A percentile compares a stretch with the other conserved stretches of the same genome.
Conservation (phyloP, 2,888 invertebrate species). For the Heteropelma amictum region DNA sequence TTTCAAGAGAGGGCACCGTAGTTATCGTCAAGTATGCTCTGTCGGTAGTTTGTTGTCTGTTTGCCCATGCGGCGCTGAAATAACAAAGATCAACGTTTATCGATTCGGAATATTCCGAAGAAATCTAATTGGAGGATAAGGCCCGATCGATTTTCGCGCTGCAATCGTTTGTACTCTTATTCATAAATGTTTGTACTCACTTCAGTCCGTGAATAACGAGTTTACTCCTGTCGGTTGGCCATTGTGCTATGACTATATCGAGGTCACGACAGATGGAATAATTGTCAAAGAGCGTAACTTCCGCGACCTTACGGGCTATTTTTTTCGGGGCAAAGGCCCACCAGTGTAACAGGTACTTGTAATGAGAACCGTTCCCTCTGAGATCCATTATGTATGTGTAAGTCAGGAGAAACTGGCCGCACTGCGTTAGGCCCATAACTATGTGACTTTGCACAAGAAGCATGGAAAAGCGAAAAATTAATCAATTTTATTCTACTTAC, state of each 20-base stretch:
- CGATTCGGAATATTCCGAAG: not conserved
- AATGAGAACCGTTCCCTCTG: constrained; percentile 80
- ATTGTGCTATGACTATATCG: constrained; percentile 85
- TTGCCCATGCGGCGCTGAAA: constrained; percentile 69
- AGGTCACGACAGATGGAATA: constrained; percentile 79
- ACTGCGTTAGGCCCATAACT: constrained; percentile 96
- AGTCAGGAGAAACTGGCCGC: constrained; percentile 94
- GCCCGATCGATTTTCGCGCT: not conserved
- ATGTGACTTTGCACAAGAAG: constrained; percentile 84
- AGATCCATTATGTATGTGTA: constrained; percentile 84
- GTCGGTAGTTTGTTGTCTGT: constrained; percentile 75
- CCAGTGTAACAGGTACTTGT: constrained; percentile 84
- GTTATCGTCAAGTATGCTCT: constrained; percentile 84
- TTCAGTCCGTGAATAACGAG: constrained; percentile 85
- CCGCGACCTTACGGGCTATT: constrained; percentile 80
- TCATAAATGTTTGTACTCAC: constrained; percentile 80
- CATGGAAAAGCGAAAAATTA: not conserved
- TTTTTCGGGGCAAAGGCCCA: constrained; percentile 82
- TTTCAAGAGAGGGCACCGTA: constrained; percentile 83
- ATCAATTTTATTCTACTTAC: no score
- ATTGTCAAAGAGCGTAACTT: constrained; percentile 82
- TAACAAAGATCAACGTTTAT: not conserved
- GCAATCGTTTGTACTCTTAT: no score
- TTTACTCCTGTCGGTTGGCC: constrained; percentile 84
- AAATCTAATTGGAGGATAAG: not conserved